Evolutionary conservation across 1,140 invertebrate genomes (phyloP).

Genomic region (Octopus sinensis): DNA sequence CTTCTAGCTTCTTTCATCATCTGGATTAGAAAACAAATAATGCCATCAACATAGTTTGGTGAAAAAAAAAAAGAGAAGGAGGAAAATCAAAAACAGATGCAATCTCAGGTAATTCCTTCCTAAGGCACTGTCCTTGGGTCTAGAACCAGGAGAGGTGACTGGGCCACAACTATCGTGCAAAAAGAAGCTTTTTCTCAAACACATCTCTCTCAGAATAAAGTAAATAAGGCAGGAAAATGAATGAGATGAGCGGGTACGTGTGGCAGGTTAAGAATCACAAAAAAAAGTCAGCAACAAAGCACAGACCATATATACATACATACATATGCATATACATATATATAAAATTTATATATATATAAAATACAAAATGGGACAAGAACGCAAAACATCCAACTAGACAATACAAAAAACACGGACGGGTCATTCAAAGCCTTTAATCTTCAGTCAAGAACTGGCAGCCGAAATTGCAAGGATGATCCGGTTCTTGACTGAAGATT

Average conservation of each 20-base stretch:
- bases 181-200: neutral
- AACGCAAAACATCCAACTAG: too few species aligned
- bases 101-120: neutral
- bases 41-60: neutral
- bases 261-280: neutral
- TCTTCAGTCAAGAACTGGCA: too few species aligned
- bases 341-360: neutral
- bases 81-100: too few species aligned
- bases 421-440: neutral
- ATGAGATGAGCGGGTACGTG: neutral
- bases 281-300: neutral
- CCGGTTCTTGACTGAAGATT: too few species aligned
- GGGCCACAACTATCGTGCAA: neutral
- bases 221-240: neutral
- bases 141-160: neutral
- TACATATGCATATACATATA: neutral
- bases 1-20: conserved; percentile 9
- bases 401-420: too few species aligned
- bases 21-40: neutral
- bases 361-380: too few species aligned
- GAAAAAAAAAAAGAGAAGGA: neutral
- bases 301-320: neutral
- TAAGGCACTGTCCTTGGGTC: neutral
- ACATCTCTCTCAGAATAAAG: neutral
- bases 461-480: too few species aligned